phyloP scores from a whole-genome alignment of 2,113 vertebrate genomes.

The Vidua macroura region DNA sequence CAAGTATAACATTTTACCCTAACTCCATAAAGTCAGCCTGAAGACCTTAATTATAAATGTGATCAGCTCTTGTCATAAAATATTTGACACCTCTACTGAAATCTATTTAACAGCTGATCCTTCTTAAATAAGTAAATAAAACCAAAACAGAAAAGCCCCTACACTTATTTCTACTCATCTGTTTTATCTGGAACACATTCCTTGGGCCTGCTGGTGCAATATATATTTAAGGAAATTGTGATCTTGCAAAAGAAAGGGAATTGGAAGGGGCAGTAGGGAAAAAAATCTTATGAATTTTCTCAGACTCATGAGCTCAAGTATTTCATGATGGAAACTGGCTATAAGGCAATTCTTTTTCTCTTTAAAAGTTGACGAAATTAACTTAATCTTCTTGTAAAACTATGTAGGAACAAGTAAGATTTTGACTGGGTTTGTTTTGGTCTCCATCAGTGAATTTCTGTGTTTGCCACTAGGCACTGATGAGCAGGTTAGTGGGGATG shows the following conservation, averaged over 20 bases:
- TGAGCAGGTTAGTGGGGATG: not conserved
- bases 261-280: not conserved
- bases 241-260: not conserved
- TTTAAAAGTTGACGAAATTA: not conserved
- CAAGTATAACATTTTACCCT: not conserved
- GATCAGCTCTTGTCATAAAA: constrained; percentile 12
- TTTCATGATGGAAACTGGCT: not conserved
- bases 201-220: not conserved
- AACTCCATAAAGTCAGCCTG: not conserved
- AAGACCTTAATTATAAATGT: constrained; percentile 29
- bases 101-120: constrained; percentile 43
- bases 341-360: not conserved
- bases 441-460: not conserved
- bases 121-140: not conserved
- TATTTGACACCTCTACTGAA: constrained; percentile 31
- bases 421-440: not conserved
- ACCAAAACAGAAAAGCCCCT: not conserved
- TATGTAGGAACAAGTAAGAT: not conserved
- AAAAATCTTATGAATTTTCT: not conserved
- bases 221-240: constrained; percentile 22
- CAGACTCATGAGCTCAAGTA: not conserved
- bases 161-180: constrained; percentile 7
- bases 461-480: no score
- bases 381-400: not conserved
- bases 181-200: constrained; percentile 18